These are phyloP conservation scores for Bubo blakistoni DNA, from an alignment of 2,113 vertebrate species.

Conservation along the genomic window DNA sequence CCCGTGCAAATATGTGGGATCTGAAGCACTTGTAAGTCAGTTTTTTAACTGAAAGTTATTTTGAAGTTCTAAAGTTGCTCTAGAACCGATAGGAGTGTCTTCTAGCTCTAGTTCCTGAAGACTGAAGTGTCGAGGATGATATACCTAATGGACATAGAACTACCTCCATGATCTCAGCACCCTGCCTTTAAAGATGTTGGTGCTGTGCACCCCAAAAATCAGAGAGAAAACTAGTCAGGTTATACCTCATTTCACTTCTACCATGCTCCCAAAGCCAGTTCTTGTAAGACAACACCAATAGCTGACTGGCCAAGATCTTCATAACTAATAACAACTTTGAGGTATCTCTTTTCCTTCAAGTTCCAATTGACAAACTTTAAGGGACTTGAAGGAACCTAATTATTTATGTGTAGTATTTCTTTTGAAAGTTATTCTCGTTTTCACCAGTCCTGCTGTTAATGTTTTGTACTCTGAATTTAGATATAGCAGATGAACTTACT, in stretches of 20 bases:
- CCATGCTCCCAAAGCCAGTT: not conserved
- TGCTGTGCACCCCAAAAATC: not conserved
- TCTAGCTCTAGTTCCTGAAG: not conserved
- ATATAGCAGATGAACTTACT: not conserved
- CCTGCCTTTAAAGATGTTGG: not conserved
- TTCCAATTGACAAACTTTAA: not conserved
- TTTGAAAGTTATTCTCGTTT: not conserved
- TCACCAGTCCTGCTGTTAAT: not conserved
- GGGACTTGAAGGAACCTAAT: not conserved
- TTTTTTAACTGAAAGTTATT: not conserved
- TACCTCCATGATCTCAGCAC: not conserved
- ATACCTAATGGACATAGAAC: not conserved
- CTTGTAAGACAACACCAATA: not conserved
- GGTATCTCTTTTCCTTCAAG: not conserved
- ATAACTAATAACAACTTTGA: not conserved
- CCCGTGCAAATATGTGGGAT: not conserved
- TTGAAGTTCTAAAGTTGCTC: not conserved
- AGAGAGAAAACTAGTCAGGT: not conserved
- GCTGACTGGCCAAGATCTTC: not conserved
- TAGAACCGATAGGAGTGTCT: not conserved
- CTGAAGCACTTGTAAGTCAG: not conserved
- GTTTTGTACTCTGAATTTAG: not conserved
- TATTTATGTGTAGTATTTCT: not conserved
- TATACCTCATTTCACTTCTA: not conserved
- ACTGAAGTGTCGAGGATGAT: not conserved